Percentiles rank a stretch among this genome's conserved stretches.
Conservation (phyloP, 1,140 invertebrate genomes). For the Cotesia vestalis region DNA sequence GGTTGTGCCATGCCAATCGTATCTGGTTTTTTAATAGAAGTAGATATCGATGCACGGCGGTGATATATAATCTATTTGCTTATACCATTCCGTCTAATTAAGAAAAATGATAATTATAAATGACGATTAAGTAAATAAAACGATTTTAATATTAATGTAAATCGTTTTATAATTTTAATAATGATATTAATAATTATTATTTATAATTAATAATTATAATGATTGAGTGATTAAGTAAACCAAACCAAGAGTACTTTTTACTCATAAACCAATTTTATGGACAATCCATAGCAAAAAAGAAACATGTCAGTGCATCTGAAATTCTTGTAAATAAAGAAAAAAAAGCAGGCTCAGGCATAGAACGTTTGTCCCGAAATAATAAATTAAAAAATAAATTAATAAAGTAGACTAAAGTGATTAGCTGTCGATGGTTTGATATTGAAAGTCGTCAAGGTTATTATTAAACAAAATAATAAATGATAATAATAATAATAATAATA, state of each 20-base stretch:
- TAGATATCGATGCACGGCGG: constrained; percentile 33
- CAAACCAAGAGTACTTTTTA: constrained; percentile 13
- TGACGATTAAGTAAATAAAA: background rate
- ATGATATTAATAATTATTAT: no score
- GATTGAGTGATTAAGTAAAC: constrained; percentile 11
- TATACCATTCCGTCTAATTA: constrained; percentile 36
- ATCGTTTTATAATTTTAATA: no score
- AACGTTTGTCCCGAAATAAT: constrained; percentile 4
- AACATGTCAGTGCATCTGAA: constrained; percentile 22
- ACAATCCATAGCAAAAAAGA: constrained; percentile 25
- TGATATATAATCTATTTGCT: constrained; percentile 35
- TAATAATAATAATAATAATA: constrained; percentile 15
- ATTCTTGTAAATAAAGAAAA: constrained; percentile 15
- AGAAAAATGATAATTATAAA: constrained; percentile 1
- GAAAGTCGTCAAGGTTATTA: background rate
- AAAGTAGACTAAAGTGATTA: constrained; percentile 10
- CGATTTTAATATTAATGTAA: background rate
- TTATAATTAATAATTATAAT: background rate
- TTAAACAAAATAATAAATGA: constrained; percentile 16
- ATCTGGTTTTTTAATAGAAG: constrained; percentile 3
- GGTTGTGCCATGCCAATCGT: constrained; percentile 39
- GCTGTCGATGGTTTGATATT: background rate
- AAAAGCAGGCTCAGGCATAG: background rate
- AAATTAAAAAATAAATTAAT: constrained; percentile 5
- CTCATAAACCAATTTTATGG: constrained; percentile 12